A percentile compares a stretch with the other conserved stretches of the same genome.
Conservation (phyloP, 2,797 vertebrate genomes). For the Sebastes ruberrimus region DNA sequence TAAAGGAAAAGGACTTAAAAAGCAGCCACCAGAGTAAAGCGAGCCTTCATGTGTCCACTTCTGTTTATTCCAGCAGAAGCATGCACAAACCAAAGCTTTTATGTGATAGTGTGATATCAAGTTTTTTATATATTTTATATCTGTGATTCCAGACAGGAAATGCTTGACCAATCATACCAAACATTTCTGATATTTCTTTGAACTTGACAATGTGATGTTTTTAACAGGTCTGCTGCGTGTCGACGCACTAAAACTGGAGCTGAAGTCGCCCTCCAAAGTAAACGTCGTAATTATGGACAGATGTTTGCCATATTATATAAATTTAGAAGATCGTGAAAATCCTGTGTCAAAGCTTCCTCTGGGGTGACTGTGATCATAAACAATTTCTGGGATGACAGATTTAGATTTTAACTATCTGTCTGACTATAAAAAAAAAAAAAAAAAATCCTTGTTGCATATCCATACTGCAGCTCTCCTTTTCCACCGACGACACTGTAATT, state of each 20-base stretch:
- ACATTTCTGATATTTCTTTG: not conserved
- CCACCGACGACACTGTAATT: conserved; percentile 49
- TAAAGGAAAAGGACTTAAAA: conserved; percentile 26
- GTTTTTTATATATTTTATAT: not conserved
- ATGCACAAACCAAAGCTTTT: conserved; percentile 10
- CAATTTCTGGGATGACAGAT: conserved; percentile 19
- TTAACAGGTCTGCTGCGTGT: not conserved
- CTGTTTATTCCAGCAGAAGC: conserved; percentile 23
- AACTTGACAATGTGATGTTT: not conserved
- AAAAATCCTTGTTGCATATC: conserved; percentile 1
- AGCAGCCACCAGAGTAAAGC: not conserved
- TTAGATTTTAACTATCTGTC: conserved; percentile 44
- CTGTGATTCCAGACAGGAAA: conserved; percentile 17
- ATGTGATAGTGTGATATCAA: not conserved
- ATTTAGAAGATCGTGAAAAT: conserved; percentile 43
- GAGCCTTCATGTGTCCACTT: not conserved
- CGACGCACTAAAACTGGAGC: conserved; percentile 5
- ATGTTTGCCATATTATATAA: conserved; percentile 25
- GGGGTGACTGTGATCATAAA: conserved; percentile 33
- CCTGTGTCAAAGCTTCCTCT: conserved; percentile 19
- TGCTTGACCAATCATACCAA: not conserved
- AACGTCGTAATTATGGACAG: conserved; percentile 43
- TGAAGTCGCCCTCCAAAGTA: conserved; percentile 18
- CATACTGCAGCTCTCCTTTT: conserved; percentile 1
- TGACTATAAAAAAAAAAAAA: not conserved